Conservation (phyloP, 2,113 vertebrate genomes). For the Zapornia atra region DNA sequence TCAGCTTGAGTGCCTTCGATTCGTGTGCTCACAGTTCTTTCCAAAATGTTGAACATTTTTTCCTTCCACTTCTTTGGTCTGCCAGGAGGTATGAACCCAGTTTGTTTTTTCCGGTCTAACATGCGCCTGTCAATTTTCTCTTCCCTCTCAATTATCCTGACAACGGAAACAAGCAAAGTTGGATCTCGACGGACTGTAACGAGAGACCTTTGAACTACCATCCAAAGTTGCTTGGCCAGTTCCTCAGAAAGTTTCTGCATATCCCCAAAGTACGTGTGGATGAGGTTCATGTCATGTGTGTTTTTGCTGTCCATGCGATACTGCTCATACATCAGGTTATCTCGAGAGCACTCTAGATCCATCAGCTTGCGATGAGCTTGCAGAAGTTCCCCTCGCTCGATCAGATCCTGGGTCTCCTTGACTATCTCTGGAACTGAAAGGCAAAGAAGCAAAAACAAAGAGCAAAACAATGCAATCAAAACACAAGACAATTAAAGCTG, state of each 20-base stretch:
- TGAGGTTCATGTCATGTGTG: constrained; percentile 91
- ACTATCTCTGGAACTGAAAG: constrained; percentile 95
- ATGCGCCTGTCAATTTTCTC: constrained; percentile 93
- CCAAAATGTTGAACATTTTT: constrained; percentile 90
- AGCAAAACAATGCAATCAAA: background rate
- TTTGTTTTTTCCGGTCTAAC: constrained; percentile 93
- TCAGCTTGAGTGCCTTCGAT: constrained; percentile 94
- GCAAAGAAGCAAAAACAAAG: background rate
- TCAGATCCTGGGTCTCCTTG: constrained; percentile 87
- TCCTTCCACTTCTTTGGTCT: constrained; percentile 95
- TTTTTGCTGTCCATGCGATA: constrained; percentile 96
- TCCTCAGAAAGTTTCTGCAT: constrained; percentile 92
- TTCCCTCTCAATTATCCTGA: constrained; percentile 96
- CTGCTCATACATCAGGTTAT: constrained; percentile 97
- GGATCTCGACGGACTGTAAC: constrained; percentile 93
- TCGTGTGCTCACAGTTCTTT: constrained; percentile 87
- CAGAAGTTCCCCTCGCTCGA: constrained; percentile 88
- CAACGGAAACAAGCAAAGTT: constrained; percentile 91
- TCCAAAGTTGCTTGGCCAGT: constrained; percentile 94
- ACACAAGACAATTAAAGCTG: background rate
- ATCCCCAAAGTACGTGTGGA: constrained; percentile 90
- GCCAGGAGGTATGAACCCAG: constrained; percentile 91
- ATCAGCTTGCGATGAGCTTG: constrained; percentile 93
- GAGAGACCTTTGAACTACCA: constrained; percentile 92
- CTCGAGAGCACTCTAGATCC: constrained; percentile 94